phyloP scores from a whole-genome alignment of 2,888 invertebrate genomes.

The Acleris laterana region DNA sequence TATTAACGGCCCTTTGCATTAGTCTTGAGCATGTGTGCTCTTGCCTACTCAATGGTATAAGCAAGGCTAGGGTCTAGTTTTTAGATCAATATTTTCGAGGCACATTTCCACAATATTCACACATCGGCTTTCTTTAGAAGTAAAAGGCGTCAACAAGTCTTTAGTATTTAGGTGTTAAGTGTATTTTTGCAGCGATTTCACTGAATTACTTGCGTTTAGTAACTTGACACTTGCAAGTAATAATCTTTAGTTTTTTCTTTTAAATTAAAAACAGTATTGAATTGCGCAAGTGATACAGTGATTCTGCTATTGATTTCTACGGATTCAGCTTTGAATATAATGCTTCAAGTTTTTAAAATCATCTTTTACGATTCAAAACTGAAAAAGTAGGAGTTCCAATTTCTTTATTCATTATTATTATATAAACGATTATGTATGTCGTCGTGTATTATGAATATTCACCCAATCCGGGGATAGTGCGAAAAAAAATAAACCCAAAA shows the following conservation, averaged over 20 bases:
- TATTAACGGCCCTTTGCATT: too few species aligned
- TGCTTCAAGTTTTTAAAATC: constrained; percentile 35
- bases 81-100: constrained; percentile 32
- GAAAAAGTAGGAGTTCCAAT: constrained; percentile 58
- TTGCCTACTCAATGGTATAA: neutral
- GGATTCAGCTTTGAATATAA: constrained; percentile 65
- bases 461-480: constrained; percentile 77
- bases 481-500: constrained; percentile 52
- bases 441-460: constrained; percentile 71
- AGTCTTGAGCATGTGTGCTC: too few species aligned
- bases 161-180: constrained; percentile 52
- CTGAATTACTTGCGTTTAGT: constrained; percentile 16
- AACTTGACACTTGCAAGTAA: neutral
- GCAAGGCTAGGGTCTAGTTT: neutral
- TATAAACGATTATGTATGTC: constrained; percentile 65
- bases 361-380: constrained; percentile 55
- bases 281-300: constrained; percentile 45
- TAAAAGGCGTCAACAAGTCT: constrained; percentile 54
- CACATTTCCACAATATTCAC: constrained; percentile 39
- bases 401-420: constrained; percentile 61
- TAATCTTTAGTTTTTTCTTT: neutral
- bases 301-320: constrained; percentile 56
- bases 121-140: constrained; percentile 45
- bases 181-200: constrained; percentile 40
- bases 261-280: constrained; percentile 26